Evolutionary conservation across 2,888 invertebrate genomes (phyloP).

Genomic region (Escarpia spicata): DNA sequence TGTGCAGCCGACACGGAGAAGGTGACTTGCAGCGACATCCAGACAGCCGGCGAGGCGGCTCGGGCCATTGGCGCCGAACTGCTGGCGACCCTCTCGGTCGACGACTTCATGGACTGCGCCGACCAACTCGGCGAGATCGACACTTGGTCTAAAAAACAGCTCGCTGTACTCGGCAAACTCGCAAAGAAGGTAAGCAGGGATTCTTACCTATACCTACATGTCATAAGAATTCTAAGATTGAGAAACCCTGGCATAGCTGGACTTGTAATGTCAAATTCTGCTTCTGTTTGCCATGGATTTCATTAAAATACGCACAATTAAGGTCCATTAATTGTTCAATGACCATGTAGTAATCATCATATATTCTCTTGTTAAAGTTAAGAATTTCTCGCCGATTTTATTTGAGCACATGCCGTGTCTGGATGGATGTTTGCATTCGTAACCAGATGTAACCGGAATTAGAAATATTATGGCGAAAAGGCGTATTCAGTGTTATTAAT

Average conservation of each 20-base stretch:
- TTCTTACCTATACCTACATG: no score
- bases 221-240: not conserved
- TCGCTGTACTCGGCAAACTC: not conserved
- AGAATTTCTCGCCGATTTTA: no score
- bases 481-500: not conserved
- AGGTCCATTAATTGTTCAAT: not conserved
- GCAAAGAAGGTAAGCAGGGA: not conserved
- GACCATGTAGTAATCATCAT: no score
- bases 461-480: not conserved
- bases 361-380: no score
- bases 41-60: not conserved
- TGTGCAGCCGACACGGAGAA: not conserved
- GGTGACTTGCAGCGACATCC: not conserved
- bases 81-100: not conserved
- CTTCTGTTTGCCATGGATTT: not conserved
- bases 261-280: not conserved
- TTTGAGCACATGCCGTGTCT: not conserved
- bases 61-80: not conserved
- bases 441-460: not conserved
- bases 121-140: not conserved
- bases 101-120: not conserved
- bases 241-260: not conserved
- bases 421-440: not conserved
- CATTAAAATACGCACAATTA: not conserved
- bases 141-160: not conserved